Evolutionary conservation across 2,888 invertebrate genomes (phyloP).

Genomic region (Eupithecia centaureata): DNA sequence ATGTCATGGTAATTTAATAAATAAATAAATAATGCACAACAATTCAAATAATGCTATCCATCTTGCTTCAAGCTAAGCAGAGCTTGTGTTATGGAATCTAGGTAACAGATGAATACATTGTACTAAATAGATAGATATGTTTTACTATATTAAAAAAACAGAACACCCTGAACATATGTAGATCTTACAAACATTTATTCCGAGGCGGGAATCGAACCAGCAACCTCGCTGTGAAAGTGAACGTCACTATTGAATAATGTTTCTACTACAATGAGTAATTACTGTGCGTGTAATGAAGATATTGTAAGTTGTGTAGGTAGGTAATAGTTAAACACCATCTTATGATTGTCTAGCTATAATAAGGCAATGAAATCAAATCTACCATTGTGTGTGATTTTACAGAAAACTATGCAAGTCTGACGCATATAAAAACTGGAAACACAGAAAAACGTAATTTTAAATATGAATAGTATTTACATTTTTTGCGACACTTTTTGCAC

Average conservation of each 20-base stretch:
- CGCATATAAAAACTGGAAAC: not conserved
- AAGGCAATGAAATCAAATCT: not conserved
- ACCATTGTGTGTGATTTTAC: not conserved
- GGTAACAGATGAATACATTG: no score
- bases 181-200: no score
- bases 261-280: not conserved
- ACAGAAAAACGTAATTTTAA: conserved; percentile 3
- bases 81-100: no score
- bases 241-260: not conserved
- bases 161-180: no score
- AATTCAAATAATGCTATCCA: no score
- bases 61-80: no score
- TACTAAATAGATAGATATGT: no score
- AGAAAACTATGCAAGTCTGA: not conserved
- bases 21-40: no score
- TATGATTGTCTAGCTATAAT: not conserved
- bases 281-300: not conserved
- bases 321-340: not conserved
- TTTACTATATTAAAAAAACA: no score
- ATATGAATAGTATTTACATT: conserved; percentile 62
- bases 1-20: no score
- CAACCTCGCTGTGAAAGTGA: no score
- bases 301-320: not conserved
- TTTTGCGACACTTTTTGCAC: conserved; percentile 71
- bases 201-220: no score